These are phyloP conservation scores for Lutjanus argentimaculatus DNA, from an alignment of 2,797 vertebrate genomes.

Conservation along the genomic window DNA sequence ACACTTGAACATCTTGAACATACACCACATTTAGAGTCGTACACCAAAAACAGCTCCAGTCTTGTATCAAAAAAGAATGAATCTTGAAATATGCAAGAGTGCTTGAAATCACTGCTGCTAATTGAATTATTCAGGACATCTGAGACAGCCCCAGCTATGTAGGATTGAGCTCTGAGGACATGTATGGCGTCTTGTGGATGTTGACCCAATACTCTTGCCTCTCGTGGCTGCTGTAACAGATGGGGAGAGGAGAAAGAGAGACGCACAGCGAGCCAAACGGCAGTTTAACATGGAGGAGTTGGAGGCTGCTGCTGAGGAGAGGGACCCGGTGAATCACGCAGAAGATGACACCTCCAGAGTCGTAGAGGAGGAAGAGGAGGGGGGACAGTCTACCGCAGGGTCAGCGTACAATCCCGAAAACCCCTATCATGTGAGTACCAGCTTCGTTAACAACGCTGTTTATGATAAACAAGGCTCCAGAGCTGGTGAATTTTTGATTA, in stretches of 20 bases:
- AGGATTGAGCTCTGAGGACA: constrained; percentile 80
- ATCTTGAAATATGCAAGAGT: constrained; percentile 81
- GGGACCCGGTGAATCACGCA: constrained; percentile 65
- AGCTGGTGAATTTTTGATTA: constrained; percentile 60
- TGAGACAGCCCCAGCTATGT: constrained; percentile 72
- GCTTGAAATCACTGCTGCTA: constrained; percentile 81
- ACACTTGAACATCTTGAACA: constrained; percentile 65
- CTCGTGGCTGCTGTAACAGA: constrained; percentile 83
- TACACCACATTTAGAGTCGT: constrained; percentile 61
- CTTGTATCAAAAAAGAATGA: constrained; percentile 80
- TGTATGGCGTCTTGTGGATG: constrained; percentile 76
- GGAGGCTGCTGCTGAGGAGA: constrained; percentile 79
- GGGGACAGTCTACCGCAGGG: constrained; percentile 63
- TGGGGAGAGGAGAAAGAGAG: constrained; percentile 89
- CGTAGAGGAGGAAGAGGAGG: constrained; percentile 71
- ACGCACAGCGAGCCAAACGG: constrained; percentile 83
- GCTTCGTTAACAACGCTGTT: constrained; percentile 50
- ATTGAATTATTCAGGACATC: constrained; percentile 83
- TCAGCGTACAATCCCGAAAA: constrained; percentile 92
- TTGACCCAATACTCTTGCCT: constrained; percentile 83
- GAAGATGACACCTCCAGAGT: constrained; percentile 75
- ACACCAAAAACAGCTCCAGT: constrained; percentile 60
- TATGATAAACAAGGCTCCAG: constrained; percentile 49
- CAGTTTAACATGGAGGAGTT: constrained; percentile 80
- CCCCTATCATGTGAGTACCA: constrained; percentile 91